phyloP scores from a whole-genome alignment of 2,797 vertebrate species.

The Diplodus puntazzo region DNA sequence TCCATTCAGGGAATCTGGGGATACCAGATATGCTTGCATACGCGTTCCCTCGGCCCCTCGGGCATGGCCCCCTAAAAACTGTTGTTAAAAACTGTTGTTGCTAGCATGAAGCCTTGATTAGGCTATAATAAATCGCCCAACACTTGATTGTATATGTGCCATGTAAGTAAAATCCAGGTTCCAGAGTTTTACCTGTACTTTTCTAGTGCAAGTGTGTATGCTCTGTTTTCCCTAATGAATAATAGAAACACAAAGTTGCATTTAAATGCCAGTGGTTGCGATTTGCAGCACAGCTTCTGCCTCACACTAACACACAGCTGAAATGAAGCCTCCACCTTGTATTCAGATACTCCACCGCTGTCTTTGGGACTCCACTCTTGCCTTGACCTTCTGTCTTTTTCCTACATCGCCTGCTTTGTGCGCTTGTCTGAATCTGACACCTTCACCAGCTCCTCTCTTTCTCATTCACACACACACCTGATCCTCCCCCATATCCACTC shows the following conservation, averaged over 20 bases:
- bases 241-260: background rate
- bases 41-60: no score
- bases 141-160: no score
- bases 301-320: slow-evolving; percentile 7
- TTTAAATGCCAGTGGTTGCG: background rate
- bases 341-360: slow-evolving; percentile 1
- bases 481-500: slow-evolving; percentile 7
- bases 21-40: no score
- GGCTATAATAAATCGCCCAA: no score
- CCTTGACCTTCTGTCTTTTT: slow-evolving; percentile 59
- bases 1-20: no score
- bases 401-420: slow-evolving; percentile 47
- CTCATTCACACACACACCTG: slow-evolving; percentile 41
- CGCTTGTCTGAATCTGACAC: slow-evolving; percentile 62
- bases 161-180: no score
- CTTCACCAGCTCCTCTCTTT: slow-evolving; percentile 44
- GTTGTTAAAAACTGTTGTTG: no score
- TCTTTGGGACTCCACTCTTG: slow-evolving; percentile 43
- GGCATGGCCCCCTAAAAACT: no score
- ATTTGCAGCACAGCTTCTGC: background rate
- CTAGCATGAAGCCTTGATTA: no score
- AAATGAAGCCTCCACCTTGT: slow-evolving; percentile 30
- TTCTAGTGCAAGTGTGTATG: background rate
- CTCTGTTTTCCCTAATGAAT: background rate
- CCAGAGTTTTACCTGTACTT: background rate